These are phyloP conservation scores for Nymphalis io DNA, from an alignment of 1,140 invertebrate genomes.

Conservation along the genomic window DNA sequence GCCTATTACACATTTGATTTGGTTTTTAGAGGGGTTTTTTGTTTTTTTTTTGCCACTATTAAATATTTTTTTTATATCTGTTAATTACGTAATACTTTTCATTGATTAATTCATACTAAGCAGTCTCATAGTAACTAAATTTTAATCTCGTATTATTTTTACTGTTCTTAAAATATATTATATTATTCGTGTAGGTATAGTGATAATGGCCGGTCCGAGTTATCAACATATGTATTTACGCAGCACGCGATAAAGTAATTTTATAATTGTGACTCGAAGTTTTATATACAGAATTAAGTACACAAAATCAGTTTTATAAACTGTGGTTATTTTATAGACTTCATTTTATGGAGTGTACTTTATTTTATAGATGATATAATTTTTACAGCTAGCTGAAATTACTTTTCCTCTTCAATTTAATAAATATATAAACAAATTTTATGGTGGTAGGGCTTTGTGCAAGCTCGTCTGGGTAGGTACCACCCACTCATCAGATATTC, in stretches of 20 bases:
- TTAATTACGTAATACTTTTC: too few species aligned
- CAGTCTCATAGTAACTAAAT: too few species aligned
- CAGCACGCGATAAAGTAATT: conserved; percentile 4
- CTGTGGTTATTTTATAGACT: neutral
- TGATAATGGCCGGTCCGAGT: conserved; percentile 13
- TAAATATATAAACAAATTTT: too few species aligned
- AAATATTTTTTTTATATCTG: too few species aligned
- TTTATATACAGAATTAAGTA: conserved; percentile 21
- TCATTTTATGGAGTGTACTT: neutral
- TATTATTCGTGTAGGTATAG: neutral
- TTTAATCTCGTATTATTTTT: neutral
- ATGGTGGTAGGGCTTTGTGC: too few species aligned
- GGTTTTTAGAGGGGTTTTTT: too few species aligned
- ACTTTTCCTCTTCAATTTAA: too few species aligned
- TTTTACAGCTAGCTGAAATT: neutral
- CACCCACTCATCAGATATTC: too few species aligned
- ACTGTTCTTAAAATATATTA: neutral
- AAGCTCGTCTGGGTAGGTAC: too few species aligned
- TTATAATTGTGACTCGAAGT: conserved; percentile 17
- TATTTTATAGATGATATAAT: conserved; percentile 1
- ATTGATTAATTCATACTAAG: too few species aligned
- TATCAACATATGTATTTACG: conserved; percentile 17
- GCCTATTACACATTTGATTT: too few species aligned
- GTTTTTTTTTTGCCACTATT: too few species aligned
- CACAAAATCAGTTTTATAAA: conserved; percentile 15